Base-by-base conservation (phyloP, 1,140 invertebrate species). In the Nymphalis io region DNA sequence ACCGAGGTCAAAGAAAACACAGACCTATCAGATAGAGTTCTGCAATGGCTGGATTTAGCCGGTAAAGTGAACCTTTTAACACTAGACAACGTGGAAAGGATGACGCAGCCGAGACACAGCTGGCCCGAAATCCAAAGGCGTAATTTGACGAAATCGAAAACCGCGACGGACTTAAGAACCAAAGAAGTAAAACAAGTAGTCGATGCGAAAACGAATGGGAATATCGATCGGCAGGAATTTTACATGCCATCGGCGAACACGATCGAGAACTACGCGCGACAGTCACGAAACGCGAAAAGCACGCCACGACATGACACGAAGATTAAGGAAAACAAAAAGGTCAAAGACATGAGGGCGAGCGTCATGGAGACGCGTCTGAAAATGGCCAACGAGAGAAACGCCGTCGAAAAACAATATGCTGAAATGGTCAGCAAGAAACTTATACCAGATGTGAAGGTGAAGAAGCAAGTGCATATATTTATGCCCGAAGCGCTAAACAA, bases 391-490 rank as follows among this genome's bases (percentile, higher is more conserved):
- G 89, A 90, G 60, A 80, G 85, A 5, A 79, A 67, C 33, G 87
- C 82, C 0, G 76, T 92, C 1, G 85, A 92, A 61, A 90, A 88
- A 68, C 88, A 92, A 60, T 92, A 92, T 63, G 84, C 84, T 0
- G 88, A 92, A 18, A 79, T 92, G 67, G 76, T 93, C 38, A 89
- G 76, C 61, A 91, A 91, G 65, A 92, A 92, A 75, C 72, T 92
- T 42, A 87, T 91, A 63, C 88, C 88, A 0, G 83, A 89, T 60
- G 57, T 87, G 20, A 88, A 86, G 70, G 79, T 80, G 6, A 93
- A 92, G 78, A 89, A 92, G 72, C 94, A 95, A 78, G 88, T 95
- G 13, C 94, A 95, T 74, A 94, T 95, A 57, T 95, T 95, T 73
- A 93, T 95, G 91, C 95, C 95, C 0, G 93, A 92, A 74, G 70